A percentile compares a stretch with the other conserved stretches of the same genome.
phyloP scores from a whole-genome alignment of 1,140 invertebrate genomes.

The Drosophila ohnishii region DNA sequence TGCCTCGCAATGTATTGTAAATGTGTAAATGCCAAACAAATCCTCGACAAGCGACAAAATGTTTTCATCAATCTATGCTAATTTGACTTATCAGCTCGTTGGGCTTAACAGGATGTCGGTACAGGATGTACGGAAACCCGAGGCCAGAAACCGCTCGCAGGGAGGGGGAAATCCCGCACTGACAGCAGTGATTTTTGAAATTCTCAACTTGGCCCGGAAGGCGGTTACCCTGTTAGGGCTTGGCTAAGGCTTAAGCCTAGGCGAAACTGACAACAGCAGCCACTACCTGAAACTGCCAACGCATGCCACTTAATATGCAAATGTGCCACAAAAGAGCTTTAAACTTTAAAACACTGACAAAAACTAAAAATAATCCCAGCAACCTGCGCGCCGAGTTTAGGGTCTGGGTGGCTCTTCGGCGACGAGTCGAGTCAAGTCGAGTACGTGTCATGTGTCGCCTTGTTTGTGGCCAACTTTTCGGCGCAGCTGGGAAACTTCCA shows the following conservation, averaged over 20 bases:
- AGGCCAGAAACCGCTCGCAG: conserved; percentile 1
- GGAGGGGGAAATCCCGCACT: conserved; percentile 38
- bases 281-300: conserved; percentile 43
- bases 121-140: conserved; percentile 1
- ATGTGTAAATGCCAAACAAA: conserved; percentile 48
- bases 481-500: conserved; percentile 68
- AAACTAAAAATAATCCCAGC: conserved; percentile 55
- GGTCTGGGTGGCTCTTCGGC: neutral
- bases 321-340: conserved; percentile 78
- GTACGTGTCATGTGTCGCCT: conserved; percentile 77
- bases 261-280: conserved; percentile 63
- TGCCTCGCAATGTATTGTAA: conserved; percentile 54
- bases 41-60: conserved; percentile 42
- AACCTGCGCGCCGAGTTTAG: neutral
- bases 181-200: conserved; percentile 66
- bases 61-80: conserved; percentile 60
- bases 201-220: conserved; percentile 48
- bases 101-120: conserved; percentile 33
- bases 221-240: conserved; percentile 27
- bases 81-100: conserved; percentile 67
- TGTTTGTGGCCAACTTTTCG: conserved; percentile 74
- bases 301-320: conserved; percentile 80
- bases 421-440: conserved; percentile 51
- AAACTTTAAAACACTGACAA: conserved; percentile 76
- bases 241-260: conserved; percentile 68